Base-by-base conservation (phyloP, 1,140 invertebrate species). In the Ips typographus region DNA sequence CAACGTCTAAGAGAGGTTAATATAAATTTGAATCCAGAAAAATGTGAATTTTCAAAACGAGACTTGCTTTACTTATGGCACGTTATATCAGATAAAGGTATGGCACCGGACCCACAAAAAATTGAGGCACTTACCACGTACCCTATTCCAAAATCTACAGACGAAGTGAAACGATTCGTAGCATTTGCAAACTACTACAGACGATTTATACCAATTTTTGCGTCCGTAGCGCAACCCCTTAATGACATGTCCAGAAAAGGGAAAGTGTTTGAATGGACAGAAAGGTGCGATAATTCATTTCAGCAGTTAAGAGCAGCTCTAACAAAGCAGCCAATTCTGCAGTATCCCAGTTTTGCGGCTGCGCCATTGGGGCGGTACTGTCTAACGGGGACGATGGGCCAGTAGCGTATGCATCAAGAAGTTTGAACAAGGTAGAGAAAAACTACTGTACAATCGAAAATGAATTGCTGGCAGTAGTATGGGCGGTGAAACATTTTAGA, bases 51-150 rank as follows among this genome's bases (percentile, higher is more conserved):
- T 75, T 65, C 82, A 6, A 75, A 75, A 71, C 73, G 77, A 44
- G 78, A 82, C 78, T 75, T 82, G 8, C 59, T 74, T 8, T 83
- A 83, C 73, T 72, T 85, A 53, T 83, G 83, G 3, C 81, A 83
- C 72, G 67, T 81, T 1, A 77, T 84, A 36, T 75, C 77, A 6
- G 71, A 72, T n/a, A 57, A 81, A 47, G 81, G 82, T 49, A 76
- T 83, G 5, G 71, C 71, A 53, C 78, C 80, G 75, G 77, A 82
- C 70, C 77, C 77, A 5, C 59, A 72, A 0, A 84, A 84, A 75
- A 73, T 83, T 3, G 44, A 76, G 59, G 74, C 73, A 1, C 72
- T 85, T 2, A 22, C 60, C 53, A 42, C 73, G 6, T 77, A 75
- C 62, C 68, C 70, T 37, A 71, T 55, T 44, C 78, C 75, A 22